A percentile compares a stretch with the other conserved stretches of the same genome.
phyloP scores from a whole-genome alignment of 53 echinoderm and acorn worm species.

The Mesocentrotus franciscanus region DNA sequence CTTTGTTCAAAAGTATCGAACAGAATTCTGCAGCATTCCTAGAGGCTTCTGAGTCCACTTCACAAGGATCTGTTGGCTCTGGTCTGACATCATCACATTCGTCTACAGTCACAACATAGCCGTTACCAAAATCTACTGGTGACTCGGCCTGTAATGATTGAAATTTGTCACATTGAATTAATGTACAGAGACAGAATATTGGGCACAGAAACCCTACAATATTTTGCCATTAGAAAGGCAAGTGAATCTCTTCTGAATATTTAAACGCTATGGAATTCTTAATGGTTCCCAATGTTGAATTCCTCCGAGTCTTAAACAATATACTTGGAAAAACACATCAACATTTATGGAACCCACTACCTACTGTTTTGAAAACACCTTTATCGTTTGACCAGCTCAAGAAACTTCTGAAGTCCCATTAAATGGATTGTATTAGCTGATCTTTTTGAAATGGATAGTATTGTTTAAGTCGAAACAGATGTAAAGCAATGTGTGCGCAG shows the following conservation, averaged over 20 bases:
- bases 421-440: too few relatives aligned
- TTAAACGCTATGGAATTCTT: too few relatives aligned
- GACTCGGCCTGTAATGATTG: constrained; percentile 56
- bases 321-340: too few relatives aligned
- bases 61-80: constrained; percentile 69
- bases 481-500: too few relatives aligned
- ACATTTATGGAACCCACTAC: too few relatives aligned
- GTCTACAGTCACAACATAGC: constrained; percentile 67
- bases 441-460: too few relatives aligned
- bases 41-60: constrained; percentile 14
- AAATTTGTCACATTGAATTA: neutral
- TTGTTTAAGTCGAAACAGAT: too few relatives aligned
- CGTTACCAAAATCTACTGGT: constrained; percentile 73
- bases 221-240: neutral
- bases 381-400: too few relatives aligned
- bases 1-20: neutral
- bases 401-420: too few relatives aligned
- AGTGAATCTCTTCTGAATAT: neutral
- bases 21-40: constrained; percentile 31
- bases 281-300: too few relatives aligned
- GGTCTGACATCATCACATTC: constrained; percentile 32
- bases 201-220: neutral
- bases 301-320: too few relatives aligned
- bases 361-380: too few relatives aligned
- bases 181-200: neutral